phyloP scores from a whole-genome alignment of 2,113 vertebrate species.

The Coturnix japonica region DNA sequence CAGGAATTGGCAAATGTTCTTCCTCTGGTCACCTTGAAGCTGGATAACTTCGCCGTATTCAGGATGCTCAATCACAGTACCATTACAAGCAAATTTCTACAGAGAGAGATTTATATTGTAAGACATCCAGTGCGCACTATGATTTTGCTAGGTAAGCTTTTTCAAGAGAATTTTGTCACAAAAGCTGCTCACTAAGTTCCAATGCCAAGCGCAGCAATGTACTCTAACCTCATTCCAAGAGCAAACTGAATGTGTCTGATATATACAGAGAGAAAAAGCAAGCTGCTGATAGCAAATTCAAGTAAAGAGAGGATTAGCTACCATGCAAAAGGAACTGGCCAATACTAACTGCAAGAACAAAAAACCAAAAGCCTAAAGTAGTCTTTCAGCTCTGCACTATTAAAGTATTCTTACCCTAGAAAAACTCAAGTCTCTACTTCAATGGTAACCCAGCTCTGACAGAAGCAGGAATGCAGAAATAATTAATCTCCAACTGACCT shows the following conservation, averaged over 20 bases:
- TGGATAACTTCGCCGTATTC: slow-evolving; percentile 90
- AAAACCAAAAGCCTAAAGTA: neutral
- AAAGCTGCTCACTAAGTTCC: neutral
- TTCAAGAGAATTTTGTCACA: neutral
- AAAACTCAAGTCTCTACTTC: neutral
- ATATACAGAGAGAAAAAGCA: neutral
- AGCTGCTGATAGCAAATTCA: neutral
- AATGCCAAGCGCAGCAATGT: neutral
- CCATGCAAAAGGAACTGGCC: neutral
- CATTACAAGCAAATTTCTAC: slow-evolving; percentile 89
- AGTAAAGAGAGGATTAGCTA: neutral
- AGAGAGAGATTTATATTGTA: neutral
- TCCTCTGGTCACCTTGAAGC: slow-evolving; percentile 87
- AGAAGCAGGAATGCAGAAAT: neutral
- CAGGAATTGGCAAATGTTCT: slow-evolving; percentile 88
- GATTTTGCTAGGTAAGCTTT: neutral
- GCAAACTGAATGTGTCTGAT: neutral
- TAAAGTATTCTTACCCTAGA: neutral
- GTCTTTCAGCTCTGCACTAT: neutral
- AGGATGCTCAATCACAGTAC: slow-evolving; percentile 87
- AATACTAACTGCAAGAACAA: neutral
- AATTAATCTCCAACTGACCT: neutral
- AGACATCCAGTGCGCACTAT: neutral
- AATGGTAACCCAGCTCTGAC: neutral
- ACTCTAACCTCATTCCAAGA: neutral